A percentile compares a stretch with the other conserved stretches of the same genome.
Evolutionary conservation across 1,140 invertebrate species (phyloP).

Genomic region (Nasonia giraulti): DNA sequence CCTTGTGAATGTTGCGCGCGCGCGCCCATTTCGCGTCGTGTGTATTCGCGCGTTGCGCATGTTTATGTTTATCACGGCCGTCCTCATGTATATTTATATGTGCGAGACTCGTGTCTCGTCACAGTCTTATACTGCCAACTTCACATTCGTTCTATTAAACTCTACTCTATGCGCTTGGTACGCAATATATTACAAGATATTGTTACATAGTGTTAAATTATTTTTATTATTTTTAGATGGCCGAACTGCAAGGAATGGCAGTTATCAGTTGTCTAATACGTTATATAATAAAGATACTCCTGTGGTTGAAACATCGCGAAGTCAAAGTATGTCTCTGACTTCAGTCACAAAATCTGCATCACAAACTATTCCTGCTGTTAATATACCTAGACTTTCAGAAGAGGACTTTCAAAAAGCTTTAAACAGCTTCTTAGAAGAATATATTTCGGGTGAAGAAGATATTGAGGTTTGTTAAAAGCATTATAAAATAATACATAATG

Average conservation of each 20-base stretch:
- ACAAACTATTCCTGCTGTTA: constrained; percentile 57
- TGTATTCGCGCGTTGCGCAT: too few species aligned
- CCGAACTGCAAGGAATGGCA: constrained; percentile 76
- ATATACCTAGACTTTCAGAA: constrained; percentile 56
- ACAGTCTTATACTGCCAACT: too few species aligned
- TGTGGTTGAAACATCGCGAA: constrained; percentile 63
- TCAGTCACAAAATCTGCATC: constrained; percentile 63
- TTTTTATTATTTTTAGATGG: constrained; percentile 66
- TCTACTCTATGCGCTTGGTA: too few species aligned
- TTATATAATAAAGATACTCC: constrained; percentile 62
- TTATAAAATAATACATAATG: background rate
- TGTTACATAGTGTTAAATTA: too few species aligned
- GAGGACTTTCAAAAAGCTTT: constrained; percentile 62
- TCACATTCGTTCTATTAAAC: too few species aligned
- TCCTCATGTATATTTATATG: too few species aligned
- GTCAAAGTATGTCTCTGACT: constrained; percentile 67
- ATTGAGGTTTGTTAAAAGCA: constrained; percentile 58
- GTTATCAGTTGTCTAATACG: constrained; percentile 72
- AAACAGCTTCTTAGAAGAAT: constrained; percentile 62
- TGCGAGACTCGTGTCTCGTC: too few species aligned
- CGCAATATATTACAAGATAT: too few species aligned
- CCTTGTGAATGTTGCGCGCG: too few species aligned
- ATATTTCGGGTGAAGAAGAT: constrained; percentile 55
- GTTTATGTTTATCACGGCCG: too few species aligned
- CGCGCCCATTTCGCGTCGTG: too few species aligned